Base-by-base conservation (phyloP, 2,888 invertebrate genomes). In the Dynastes grantii region DNA sequence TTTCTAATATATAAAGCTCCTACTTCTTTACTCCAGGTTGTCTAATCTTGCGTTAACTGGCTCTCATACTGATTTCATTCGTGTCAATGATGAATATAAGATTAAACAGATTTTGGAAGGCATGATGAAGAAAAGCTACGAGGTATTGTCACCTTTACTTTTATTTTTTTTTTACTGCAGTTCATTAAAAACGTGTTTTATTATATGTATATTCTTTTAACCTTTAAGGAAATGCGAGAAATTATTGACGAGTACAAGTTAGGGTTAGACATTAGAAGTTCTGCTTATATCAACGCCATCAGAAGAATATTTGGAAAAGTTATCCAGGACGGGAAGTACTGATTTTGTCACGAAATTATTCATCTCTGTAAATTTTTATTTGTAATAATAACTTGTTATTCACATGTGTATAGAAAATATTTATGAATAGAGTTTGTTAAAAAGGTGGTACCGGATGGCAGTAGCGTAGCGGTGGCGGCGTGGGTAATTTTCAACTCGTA, bases 251-350 rank as follows among this genome's bases (percentile, higher is more conserved):
- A 82, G 2, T 83, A 85, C 73, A 82, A 83, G 45, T 80, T 88
- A 49, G 83, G 83, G 2, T 81, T 85, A 32, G 87, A 88, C 80
- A 80, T 87, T 29, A 81, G 86, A 73, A 85, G 85, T 8, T 88
- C 88, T 11, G 85, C 86, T 2, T 88, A 88, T 80, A 85, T 85
- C 51, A 82, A 85, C 29, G 87, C 85, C 1, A 86, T 88, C 55
- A 81, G 83, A 58, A 85, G 84, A 76, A 85, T 87, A 6, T 84
- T 83, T 70, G 77, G 65, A 37, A 76, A 70, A 9, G 79, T 83
- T 2, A 79, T 68, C 16, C 76, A 80, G 13, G 51, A 51, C 5
- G 67, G 77, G 13, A 37, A 40, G 27, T 81, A 79, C 63, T 80
- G 75, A 80, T 61, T 22, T 61, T 61, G 22, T 16, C 29, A 22